A percentile compares a stretch with the other conserved stretches of the same genome.
These are phyloP conservation scores for Pogonomyrmex barbatus DNA, from an alignment of 1,140 invertebrate genomes.

Conservation along the genomic window DNA sequence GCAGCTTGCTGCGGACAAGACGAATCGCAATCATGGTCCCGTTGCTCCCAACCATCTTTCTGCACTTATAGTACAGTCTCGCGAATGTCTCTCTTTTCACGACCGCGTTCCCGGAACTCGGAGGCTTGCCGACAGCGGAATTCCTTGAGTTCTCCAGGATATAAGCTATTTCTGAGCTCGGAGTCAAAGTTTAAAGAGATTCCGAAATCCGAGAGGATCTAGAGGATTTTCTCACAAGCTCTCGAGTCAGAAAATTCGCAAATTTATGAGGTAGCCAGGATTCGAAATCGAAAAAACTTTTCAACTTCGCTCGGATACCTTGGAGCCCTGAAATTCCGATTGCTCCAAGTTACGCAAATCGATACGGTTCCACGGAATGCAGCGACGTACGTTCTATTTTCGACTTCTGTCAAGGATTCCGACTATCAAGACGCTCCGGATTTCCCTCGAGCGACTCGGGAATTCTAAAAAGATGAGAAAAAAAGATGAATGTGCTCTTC, in stretches of 20 bases:
- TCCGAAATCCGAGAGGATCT: background rate
- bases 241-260: background rate
- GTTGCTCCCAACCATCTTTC: constrained; percentile 92
- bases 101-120: constrained; percentile 32
- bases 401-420: constrained; percentile 14
- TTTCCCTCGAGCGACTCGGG: constrained; percentile 73
- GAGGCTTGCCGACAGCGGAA: background rate
- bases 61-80: constrained; percentile 83
- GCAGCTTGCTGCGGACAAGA: constrained; percentile 94
- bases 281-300: background rate
- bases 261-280: background rate
- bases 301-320: background rate
- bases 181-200: background rate
- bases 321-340: background rate
- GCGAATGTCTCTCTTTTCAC: constrained; percentile 73
- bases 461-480: constrained; percentile 61
- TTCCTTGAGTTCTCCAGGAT: constrained; percentile 3
- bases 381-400: constrained; percentile 17
- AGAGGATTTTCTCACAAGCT: background rate
- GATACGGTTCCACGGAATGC: background rate
- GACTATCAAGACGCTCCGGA: background rate
- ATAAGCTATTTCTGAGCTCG: background rate
- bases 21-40: constrained; percentile 94
- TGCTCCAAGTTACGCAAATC: background rate
- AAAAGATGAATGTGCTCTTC: constrained; percentile 34